These are phyloP conservation scores for Calliopum simillimum DNA, from an alignment of 2,888 invertebrate species.

Conservation along the genomic window DNA sequence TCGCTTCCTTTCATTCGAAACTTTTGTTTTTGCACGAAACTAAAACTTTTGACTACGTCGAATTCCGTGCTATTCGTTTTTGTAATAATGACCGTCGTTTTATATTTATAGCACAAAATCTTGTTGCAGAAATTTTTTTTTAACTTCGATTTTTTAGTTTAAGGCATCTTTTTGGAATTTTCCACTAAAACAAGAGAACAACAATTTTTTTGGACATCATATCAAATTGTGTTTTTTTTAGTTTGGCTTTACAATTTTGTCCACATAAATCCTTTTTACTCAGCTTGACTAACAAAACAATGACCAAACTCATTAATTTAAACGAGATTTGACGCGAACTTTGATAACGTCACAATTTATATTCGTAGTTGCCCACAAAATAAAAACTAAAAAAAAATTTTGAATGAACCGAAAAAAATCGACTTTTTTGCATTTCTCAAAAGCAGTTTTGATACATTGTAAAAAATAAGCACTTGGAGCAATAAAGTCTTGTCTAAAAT, in stretches of 20 bases:
- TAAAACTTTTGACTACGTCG: no score
- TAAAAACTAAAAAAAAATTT: conserved; percentile 8
- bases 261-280: conserved; percentile 25
- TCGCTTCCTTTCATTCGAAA: no score
- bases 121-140: no score
- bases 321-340: conserved; percentile 65
- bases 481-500: no score
- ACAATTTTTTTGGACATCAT: neutral
- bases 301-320: conserved; percentile 66
- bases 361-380: conserved; percentile 51
- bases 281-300: conserved; percentile 44
- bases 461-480: neutral
- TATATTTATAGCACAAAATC: no score
- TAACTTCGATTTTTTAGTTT: no score
- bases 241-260: conserved; percentile 24
- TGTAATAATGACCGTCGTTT: no score
- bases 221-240: conserved; percentile 6
- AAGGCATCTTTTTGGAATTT: no score
- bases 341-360: conserved; percentile 64
- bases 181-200: no score
- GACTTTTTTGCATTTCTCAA: neutral
- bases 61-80: no score
- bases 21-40: no score
- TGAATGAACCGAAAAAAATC: conserved; percentile 32
- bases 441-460: neutral